Evolutionary conservation across 2,888 invertebrate genomes (phyloP).

Genomic region (Ichneumoninae sp.): DNA sequence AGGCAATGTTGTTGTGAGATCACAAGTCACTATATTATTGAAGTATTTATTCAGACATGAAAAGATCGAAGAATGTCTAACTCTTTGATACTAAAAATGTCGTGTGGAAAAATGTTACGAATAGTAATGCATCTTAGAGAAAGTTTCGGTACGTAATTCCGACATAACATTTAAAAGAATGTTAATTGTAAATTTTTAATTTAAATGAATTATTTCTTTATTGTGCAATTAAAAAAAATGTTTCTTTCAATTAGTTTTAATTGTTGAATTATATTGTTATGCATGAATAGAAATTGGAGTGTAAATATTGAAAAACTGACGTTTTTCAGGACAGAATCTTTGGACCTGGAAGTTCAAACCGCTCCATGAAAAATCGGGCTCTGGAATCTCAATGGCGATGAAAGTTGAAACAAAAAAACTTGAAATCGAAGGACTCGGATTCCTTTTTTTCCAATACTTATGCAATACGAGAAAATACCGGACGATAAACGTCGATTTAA

Average conservation of each 20-base stretch:
- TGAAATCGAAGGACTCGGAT: constrained; percentile 27
- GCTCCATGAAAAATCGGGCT: background rate
- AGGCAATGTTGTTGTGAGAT: constrained; percentile 41
- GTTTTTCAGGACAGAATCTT: no score
- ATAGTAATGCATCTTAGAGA: background rate
- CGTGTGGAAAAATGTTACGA: background rate
- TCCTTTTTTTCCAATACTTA: background rate
- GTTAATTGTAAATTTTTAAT: no score
- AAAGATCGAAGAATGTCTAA: background rate
- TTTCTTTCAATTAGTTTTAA: no score
- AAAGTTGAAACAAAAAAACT: constrained; percentile 67
- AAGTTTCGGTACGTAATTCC: background rate
- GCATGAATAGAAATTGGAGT: no score
- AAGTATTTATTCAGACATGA: background rate
- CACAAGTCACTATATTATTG: background rate
- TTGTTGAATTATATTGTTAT: no score
- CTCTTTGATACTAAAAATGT: background rate
- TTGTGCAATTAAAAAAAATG: no score
- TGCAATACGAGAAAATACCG: constrained; percentile 38
- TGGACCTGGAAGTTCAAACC: background rate
- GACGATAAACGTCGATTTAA: constrained; percentile 56
- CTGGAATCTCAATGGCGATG: constrained; percentile 45
- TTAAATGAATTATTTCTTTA: no score
- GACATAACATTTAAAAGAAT: no score
- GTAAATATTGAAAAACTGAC: no score